Evolutionary conservation across 2,113 vertebrate species (phyloP), one percentile per base, ranked within the genome.

Genomic region (Paracanthobrama guichenoti): DNA sequence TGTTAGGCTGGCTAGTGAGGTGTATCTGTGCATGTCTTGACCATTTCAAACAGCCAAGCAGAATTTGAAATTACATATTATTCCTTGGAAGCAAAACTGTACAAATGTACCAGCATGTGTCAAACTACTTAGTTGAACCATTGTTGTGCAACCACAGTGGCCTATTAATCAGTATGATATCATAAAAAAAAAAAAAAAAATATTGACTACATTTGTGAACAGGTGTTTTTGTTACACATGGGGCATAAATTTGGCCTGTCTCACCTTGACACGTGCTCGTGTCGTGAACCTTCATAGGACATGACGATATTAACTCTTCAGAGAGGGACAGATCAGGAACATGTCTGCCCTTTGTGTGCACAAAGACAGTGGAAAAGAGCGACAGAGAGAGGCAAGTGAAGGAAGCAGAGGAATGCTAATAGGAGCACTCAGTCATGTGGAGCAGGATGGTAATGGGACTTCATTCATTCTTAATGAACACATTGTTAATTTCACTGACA

Each of bases 391-490:
- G 79, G 55, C 14, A 62, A 77, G 60, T 55, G 50, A 80, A 72
- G 50, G 55, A 66, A 81, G 78, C 55, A 74, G 57, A 79, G 46
- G 44, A 88, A 87, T 88, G 88, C 69, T 86, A 87, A 87, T 84
- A 73, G 79, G 73, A 71, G 26, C 84, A 84, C 78, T 85, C 88
- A 72, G 83, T 85, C 85, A 86, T 85, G 89, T 84, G 74, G 71
- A 76, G 67, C 35, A 28, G 50, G 31, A 82, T 57, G 53, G 85
- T 88, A 83, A 87, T 85, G 72, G 62, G 72, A 81, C 67, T 73
- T 75, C 72, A 83, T 90, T 87, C 84, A 83, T 86, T 88, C 74
- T 84, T 88, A 91, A 90, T 85, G 81, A 89, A 87, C 83, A 86
- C 66, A 57, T 82, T 87, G 87, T 86, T 89, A 82, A 89, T 88